These are phyloP conservation scores for Drosophila virilis DNA, from an alignment of 1,140 invertebrate genomes.

Conservation along the genomic window DNA sequence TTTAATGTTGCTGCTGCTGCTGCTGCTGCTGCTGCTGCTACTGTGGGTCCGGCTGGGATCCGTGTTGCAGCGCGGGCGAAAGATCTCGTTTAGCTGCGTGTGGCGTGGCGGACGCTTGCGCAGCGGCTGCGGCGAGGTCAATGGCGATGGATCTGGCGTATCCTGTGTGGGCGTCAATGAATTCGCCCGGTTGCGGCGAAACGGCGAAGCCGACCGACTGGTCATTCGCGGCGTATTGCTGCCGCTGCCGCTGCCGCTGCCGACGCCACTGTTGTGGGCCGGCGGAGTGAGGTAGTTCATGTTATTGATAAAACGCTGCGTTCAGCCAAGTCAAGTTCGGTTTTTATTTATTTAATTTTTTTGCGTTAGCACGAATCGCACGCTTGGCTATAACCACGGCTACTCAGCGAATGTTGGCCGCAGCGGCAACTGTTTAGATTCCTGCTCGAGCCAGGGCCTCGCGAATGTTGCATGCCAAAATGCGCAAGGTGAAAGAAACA, in stretches of 20 bases:
- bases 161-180: conserved; percentile 47
- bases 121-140: conserved; percentile 25
- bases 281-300: conserved; percentile 48
- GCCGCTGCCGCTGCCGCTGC: conserved; percentile 9
- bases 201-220: conserved; percentile 54
- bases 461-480: conserved; percentile 35
- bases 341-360: background rate
- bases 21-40: conserved; percentile 10
- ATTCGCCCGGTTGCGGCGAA: conserved; percentile 40
- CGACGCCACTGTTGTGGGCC: background rate
- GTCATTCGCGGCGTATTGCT: conserved; percentile 10
- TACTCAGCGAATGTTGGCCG: conserved; percentile 32
- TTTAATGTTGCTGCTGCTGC: conserved; percentile 15
- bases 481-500: conserved; percentile 16
- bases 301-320: conserved; percentile 17
- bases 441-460: conserved; percentile 5
- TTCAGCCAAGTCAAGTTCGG: background rate
- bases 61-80: conserved; percentile 59
- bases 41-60: conserved; percentile 42
- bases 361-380: conserved; percentile 25
- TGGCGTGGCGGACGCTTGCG: conserved; percentile 33
- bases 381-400: conserved; percentile 23
- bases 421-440: conserved; percentile 20
- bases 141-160: conserved; percentile 2
- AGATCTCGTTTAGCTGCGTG: conserved; percentile 40